Evolutionary conservation across 37 sponge, comb jelly and placozoan species (phyloP).

Genomic region (Oopsacas minuta): DNA sequence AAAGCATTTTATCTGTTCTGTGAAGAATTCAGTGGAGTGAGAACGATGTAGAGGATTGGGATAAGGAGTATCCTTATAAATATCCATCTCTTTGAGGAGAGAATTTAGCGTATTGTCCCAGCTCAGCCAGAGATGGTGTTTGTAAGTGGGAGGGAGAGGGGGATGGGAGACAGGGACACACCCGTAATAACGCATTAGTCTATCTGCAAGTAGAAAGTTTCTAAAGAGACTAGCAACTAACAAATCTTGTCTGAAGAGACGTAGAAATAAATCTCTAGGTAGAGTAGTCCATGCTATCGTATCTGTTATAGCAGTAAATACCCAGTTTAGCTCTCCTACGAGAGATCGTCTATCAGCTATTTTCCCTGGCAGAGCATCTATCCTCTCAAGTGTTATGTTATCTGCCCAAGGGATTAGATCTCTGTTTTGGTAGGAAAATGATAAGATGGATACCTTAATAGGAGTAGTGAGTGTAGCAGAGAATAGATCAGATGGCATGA

Average conservation of each 20-base stretch:
- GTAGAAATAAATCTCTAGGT: constrained; percentile 66
- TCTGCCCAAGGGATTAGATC: constrained; percentile 40
- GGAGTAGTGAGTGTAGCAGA: constrained; percentile 90
- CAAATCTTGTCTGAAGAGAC: constrained; percentile 86
- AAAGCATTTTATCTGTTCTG: constrained; percentile 85
- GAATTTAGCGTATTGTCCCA: constrained; percentile 95
- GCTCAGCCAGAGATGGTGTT: constrained; percentile 78
- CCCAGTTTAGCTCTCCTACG: constrained; percentile 97
- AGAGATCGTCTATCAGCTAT: constrained; percentile 73
- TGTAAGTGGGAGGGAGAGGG: constrained; percentile 60
- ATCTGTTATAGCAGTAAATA: constrained; percentile 95
- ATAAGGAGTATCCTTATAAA: constrained; percentile 16
- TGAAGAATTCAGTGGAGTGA: constrained; percentile 66
- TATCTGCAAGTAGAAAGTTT: constrained; percentile 82
- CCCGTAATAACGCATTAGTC: constrained; percentile 80
- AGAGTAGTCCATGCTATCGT: constrained; percentile 98
- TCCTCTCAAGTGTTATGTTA: constrained; percentile 60
- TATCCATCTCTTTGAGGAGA: constrained; percentile 62
- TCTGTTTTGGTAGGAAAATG: constrained; percentile 24
- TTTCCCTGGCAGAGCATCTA: constrained; percentile 60
- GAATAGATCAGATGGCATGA: constrained; percentile 91
- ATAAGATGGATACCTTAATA: constrained; percentile 34
- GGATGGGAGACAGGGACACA: constrained; percentile 78
- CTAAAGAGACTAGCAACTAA: constrained; percentile 90
- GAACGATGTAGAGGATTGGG: constrained; percentile 10